Conservation (phyloP, 1,140 invertebrate species). For the Caenorhabditis briggsae region DNA sequence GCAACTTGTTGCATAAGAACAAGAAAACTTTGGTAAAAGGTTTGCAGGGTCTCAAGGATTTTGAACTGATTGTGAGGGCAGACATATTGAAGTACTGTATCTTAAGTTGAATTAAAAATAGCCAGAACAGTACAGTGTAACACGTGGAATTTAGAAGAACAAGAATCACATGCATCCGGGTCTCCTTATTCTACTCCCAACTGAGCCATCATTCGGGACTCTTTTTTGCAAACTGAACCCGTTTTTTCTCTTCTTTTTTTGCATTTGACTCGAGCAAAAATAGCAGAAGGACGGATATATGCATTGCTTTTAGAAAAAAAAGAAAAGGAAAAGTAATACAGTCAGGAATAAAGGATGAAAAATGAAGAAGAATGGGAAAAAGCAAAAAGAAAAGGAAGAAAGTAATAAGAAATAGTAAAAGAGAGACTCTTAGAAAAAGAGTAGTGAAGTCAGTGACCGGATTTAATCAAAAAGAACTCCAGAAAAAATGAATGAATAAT, state of each 20-base stretch:
- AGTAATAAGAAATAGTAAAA: conserved; percentile 27
- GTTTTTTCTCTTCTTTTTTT: conserved; percentile 27
- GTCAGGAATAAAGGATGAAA: neutral
- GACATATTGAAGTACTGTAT: too few relatives aligned
- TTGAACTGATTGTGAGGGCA: too few relatives aligned
- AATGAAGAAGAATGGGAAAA: neutral
- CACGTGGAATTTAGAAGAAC: neutral
- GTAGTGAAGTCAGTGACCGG: neutral
- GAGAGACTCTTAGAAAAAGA: neutral
- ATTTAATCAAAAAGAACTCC: neutral
- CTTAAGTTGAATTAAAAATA: too few relatives aligned
- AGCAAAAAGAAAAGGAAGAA: neutral
- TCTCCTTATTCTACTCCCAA: neutral
- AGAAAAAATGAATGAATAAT: neutral
- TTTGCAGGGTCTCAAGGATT: too few relatives aligned
- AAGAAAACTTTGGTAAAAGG: too few relatives aligned
- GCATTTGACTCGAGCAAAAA: conserved; percentile 39
- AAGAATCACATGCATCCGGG: neutral
- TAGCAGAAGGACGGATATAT: conserved; percentile 16
- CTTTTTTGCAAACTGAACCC: conserved; percentile 20
- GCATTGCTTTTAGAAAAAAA: conserved; percentile 41
- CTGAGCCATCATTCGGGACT: conserved; percentile 39
- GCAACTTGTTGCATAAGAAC: too few relatives aligned
- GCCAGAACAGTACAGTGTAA: neutral
- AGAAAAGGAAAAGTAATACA: neutral